A percentile compares a stretch with the other conserved stretches of the same genome.
These are phyloP conservation scores for Diplodus puntazzo DNA, from an alignment of 2,797 vertebrate species.

Conservation along the genomic window DNA sequence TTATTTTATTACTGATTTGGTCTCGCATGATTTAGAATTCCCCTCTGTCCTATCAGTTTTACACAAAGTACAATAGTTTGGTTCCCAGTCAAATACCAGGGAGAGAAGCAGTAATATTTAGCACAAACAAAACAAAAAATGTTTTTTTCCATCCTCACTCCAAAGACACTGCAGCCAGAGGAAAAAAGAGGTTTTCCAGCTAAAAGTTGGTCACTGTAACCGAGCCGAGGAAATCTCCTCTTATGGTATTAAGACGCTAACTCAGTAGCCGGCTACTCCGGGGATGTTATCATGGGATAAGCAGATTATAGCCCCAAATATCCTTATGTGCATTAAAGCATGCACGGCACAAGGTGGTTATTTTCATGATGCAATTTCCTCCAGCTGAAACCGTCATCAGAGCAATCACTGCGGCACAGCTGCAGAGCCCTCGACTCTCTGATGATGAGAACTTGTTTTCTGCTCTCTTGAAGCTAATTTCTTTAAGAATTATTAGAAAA, in stretches of 20 bases:
- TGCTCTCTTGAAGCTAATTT: constrained; percentile 27
- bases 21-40: constrained; percentile 37
- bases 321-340: constrained; percentile 63
- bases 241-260: constrained; percentile 76
- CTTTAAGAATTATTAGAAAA: constrained; percentile 22
- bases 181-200: constrained; percentile 68
- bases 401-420: constrained; percentile 38
- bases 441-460: constrained; percentile 24
- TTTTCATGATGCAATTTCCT: constrained; percentile 47
- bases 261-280: constrained; percentile 65
- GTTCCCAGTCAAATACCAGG: constrained; percentile 44
- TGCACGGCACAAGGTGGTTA: constrained; percentile 48
- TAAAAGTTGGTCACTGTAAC: constrained; percentile 72
- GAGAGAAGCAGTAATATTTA: constrained; percentile 42
- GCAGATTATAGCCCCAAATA: constrained; percentile 74
- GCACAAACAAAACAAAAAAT: constrained; percentile 41
- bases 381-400: constrained; percentile 30
- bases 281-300: constrained; percentile 73
- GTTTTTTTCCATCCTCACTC: constrained; percentile 15
- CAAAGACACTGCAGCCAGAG: constrained; percentile 45
- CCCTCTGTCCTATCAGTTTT: constrained; percentile 36
- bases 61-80: constrained; percentile 29
- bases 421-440: constrained; percentile 18
- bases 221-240: constrained; percentile 73
- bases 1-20: constrained; percentile 48